Conservation (phyloP, 2,113 vertebrate genomes). For the Saimiri boliviensis region DNA sequence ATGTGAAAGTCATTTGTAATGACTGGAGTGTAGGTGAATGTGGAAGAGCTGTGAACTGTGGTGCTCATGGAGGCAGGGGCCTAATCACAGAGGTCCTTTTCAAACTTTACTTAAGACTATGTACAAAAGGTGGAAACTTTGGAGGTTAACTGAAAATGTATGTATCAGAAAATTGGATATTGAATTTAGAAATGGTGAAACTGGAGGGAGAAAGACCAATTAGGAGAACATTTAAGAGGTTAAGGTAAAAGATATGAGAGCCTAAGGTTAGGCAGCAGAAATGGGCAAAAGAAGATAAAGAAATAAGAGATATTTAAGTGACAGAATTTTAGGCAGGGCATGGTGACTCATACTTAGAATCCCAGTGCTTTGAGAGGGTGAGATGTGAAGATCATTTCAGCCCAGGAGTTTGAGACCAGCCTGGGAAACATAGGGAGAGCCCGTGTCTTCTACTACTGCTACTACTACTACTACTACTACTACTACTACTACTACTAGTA, state of each 20-base stretch:
- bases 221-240: neutral
- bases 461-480: too few species aligned
- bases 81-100: neutral
- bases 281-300: neutral
- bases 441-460: too few species aligned
- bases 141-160: neutral
- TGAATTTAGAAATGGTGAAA: neutral
- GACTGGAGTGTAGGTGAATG: neutral
- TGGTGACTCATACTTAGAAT: too few species aligned
- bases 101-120: neutral
- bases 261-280: neutral
- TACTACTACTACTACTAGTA: too few species aligned
- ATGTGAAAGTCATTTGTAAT: neutral
- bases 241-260: neutral
- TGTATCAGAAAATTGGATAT: neutral
- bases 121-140: neutral
- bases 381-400: too few species aligned
- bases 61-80: neutral
- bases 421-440: too few species aligned
- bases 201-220: too few species aligned
- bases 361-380: too few species aligned
- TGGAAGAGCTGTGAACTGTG: neutral
- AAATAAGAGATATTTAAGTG: neutral
- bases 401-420: too few species aligned
- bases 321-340: too few species aligned